Evolutionary conservation across 2,113 vertebrate genomes (phyloP).

Genomic region (Zosterops borbonicus): DNA sequence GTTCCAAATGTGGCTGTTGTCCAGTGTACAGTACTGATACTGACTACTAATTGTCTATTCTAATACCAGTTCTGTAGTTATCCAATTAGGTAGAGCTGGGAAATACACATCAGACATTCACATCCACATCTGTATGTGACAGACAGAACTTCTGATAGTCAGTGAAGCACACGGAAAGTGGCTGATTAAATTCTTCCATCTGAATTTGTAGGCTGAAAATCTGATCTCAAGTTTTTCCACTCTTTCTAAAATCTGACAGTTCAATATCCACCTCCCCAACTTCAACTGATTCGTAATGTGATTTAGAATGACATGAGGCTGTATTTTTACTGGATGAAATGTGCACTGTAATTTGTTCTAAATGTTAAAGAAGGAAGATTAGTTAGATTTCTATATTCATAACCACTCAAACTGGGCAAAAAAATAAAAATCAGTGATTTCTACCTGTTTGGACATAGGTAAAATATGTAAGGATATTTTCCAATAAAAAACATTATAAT

Average conservation of each 20-base stretch:
- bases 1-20: constrained; percentile 12
- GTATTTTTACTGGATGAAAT: constrained; percentile 58
- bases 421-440: constrained; percentile 33
- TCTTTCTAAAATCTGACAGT: constrained; percentile 70
- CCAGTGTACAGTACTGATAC: constrained; percentile 1
- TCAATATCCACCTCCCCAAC: constrained; percentile 59
- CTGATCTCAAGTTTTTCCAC: constrained; percentile 68
- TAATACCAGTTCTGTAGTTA: constrained; percentile 48
- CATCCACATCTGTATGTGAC: constrained; percentile 58
- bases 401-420: constrained; percentile 39
- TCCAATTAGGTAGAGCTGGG: constrained; percentile 61
- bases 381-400: constrained; percentile 57
- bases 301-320: constrained; percentile 67
- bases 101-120: constrained; percentile 62
- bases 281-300: constrained; percentile 66
- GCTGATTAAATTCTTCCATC: constrained; percentile 73
- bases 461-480: constrained; percentile 13
- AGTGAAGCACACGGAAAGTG: constrained; percentile 70
- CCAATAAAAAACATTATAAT: constrained; percentile 26
- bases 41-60: constrained; percentile 31
- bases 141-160: constrained; percentile 72
- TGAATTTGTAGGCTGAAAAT: constrained; percentile 68
- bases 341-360: constrained; percentile 43
- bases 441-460: constrained; percentile 40
- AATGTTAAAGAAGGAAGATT: constrained; percentile 55